These are phyloP conservation scores for Cydia pomonella DNA, from an alignment of 1,140 invertebrate species.

Conservation along the genomic window DNA sequence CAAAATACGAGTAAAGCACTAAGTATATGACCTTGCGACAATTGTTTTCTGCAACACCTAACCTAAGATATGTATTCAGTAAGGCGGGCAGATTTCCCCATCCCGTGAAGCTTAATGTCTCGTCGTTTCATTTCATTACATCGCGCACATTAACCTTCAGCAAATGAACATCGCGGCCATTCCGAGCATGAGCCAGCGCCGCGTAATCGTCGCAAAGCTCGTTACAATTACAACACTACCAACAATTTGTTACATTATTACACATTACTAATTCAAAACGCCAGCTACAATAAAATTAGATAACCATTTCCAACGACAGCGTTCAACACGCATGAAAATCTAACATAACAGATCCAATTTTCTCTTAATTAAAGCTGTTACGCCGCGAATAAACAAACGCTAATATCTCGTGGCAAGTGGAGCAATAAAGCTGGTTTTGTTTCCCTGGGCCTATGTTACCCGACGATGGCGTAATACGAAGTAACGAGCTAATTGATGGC, in stretches of 20 bases:
- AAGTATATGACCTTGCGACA: not conserved
- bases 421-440: slow-evolving; percentile 48
- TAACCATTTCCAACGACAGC: not conserved
- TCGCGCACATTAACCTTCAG: slow-evolving; percentile 36
- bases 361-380: slow-evolving; percentile 33
- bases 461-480: slow-evolving; percentile 62
- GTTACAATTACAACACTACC: slow-evolving; percentile 40
- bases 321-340: slow-evolving; percentile 20
- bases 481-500: slow-evolving; percentile 71
- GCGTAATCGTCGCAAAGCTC: slow-evolving; percentile 44
- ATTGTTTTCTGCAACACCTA: slow-evolving; percentile 16
- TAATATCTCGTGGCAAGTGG: slow-evolving; percentile 45
- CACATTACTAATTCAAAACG: slow-evolving; percentile 4
- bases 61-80: not conserved
- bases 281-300: slow-evolving; percentile 9
- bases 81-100: slow-evolving; percentile 23
- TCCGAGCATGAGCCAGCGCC: slow-evolving; percentile 33
- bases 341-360: slow-evolving; percentile 18
- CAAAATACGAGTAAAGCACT: not conserved
- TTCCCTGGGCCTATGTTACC: slow-evolving; percentile 47
- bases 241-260: slow-evolving; percentile 36
- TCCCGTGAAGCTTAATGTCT: slow-evolving; percentile 12
- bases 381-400: slow-evolving; percentile 41
- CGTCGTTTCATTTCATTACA: slow-evolving; percentile 23
- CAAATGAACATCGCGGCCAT: slow-evolving; percentile 38